Conservation (phyloP, 2,888 invertebrate species). For the Tigriopus californicus region DNA sequence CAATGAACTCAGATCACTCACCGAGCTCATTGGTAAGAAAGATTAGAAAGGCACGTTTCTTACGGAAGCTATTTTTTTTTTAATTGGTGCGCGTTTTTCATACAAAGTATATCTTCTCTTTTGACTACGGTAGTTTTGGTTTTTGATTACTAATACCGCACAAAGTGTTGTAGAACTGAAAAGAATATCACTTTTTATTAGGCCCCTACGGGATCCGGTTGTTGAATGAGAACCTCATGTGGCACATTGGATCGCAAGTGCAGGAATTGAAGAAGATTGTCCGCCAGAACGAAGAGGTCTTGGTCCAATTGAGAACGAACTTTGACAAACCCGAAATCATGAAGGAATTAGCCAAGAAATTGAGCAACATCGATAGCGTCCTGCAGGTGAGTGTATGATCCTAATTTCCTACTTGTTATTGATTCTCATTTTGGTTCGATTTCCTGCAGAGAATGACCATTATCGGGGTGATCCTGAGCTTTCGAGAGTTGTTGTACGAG, state of each 20-base stretch:
- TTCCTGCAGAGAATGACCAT: conserved; percentile 10
- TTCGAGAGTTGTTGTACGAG: conserved; percentile 79
- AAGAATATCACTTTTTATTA: too few species aligned
- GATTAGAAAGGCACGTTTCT: too few species aligned
- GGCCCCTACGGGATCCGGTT: conserved; percentile 94
- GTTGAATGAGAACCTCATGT: conserved; percentile 87
- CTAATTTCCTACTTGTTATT: conserved; percentile 4
- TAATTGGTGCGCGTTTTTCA: too few species aligned
- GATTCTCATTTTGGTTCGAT: too few species aligned
- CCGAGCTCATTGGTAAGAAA: conserved; percentile 63
- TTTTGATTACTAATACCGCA: too few species aligned
- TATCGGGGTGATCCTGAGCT: conserved; percentile 69
- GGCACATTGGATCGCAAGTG: conserved; percentile 95
- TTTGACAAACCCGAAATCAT: conserved; percentile 97
- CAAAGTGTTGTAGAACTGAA: too few species aligned
- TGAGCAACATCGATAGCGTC: conserved; percentile 33
- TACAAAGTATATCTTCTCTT: too few species aligned
- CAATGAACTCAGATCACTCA: conserved; percentile 77
- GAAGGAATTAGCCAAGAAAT: conserved; percentile 79
- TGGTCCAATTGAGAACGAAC: conserved; percentile 74
- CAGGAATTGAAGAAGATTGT: conserved; percentile 79
- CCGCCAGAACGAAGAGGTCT: conserved; percentile 72
- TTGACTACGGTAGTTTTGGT: too few species aligned
- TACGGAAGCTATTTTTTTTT: too few species aligned
- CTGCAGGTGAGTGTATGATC: conserved; percentile 16